Evolutionary conservation across 2,113 vertebrate genomes (phyloP).

Genomic region (Camelus dromedarius): DNA sequence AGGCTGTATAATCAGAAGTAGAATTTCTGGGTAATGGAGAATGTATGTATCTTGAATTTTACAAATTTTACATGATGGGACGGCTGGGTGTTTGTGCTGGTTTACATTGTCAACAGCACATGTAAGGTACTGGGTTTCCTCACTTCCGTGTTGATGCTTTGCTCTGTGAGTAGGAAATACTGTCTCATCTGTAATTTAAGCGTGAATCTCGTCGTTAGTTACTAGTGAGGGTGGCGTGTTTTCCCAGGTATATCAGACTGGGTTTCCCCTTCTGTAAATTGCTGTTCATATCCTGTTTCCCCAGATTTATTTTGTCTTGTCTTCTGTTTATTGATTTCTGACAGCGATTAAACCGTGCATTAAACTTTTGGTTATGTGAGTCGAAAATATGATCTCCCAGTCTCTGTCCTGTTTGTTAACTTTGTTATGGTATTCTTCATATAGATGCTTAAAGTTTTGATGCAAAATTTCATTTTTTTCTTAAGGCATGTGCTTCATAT

Average conservation of each 20-base stretch:
- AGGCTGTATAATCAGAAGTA: neutral
- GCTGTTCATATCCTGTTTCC: neutral
- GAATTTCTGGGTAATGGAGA: neutral
- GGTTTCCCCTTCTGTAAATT: conserved; percentile 20
- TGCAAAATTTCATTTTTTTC: neutral
- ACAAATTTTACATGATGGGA: neutral
- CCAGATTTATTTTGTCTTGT: neutral
- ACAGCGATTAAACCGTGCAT: neutral
- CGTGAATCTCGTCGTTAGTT: neutral
- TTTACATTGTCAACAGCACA: neutral
- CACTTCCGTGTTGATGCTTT: neutral
- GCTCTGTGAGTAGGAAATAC: neutral
- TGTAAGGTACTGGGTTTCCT: neutral
- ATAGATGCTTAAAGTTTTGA: neutral
- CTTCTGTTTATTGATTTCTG: neutral
- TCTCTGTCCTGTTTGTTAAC: neutral
- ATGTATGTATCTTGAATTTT: conserved; percentile 18
- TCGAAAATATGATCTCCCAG: neutral
- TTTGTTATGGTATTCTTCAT: neutral
- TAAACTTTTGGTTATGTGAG: neutral
- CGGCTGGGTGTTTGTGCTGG: neutral
- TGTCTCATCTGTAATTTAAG: neutral
- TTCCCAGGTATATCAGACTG: neutral
- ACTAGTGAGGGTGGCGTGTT: neutral
- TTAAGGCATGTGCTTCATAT: neutral